Base-by-base conservation (phyloP, 2,888 invertebrate genomes). In the Cephus runcator region DNA sequence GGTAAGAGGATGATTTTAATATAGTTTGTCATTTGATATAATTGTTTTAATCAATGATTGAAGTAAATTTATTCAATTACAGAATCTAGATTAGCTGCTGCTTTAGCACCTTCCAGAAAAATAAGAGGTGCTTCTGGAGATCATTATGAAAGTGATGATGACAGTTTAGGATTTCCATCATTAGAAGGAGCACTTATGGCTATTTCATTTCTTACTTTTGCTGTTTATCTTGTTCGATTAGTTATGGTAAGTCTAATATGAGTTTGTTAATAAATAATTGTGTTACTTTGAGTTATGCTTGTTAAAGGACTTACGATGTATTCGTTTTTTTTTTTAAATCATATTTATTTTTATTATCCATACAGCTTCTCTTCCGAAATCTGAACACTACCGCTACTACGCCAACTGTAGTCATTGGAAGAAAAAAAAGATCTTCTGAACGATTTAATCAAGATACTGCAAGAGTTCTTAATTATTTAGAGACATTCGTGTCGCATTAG, bases 171-270 rank as follows among this genome's bases (percentile, higher is more conserved):
- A 83, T 96, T 97, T 90, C 96, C 97, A 15, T 96, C 97, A 0
- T 93, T 95, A 6, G 97, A 97, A 92, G 95, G 96, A 73, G 95
- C 97, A 0, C 92, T 97, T 76, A 95, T 97, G 94, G 95, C 96
- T 69, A 96, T 97, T 83, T 96, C 96, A 34, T 97, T 97, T 90
- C 93, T 97, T 12, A 96, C 97, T 0, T 97, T 97, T 90, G 96
- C 97, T 0, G 96, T 97, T 11, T 97, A 96, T 88, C 93, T 97
- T 77, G 95, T 97, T 76, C 96, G 97, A 92, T 92, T 97, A 68
- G 96, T 97, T 68, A 93, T 96, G 94, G 97, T 97, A 93, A 93
- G 93, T 56, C 15, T 9, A 23, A 40, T 69, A 35, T 69, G 34
- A 33, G 69, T 34, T 69, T 34, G 34, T 68, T 9, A 34, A 30